These are phyloP conservation scores for Sarcophaga rosellei DNA, from an alignment of 2,888 invertebrate genomes.

Conservation along the genomic window DNA sequence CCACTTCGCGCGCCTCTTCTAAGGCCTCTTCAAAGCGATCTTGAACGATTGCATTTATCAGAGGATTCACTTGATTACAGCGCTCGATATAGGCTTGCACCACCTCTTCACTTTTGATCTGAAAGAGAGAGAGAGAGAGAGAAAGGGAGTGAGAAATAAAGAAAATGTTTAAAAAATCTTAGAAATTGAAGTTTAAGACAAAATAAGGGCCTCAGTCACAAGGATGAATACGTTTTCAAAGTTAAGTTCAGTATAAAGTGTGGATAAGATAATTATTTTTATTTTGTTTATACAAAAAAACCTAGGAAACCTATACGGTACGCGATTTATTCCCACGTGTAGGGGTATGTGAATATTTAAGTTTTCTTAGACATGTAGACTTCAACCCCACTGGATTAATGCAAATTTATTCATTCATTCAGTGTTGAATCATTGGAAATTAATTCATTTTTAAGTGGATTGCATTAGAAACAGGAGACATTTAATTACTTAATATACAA, in stretches of 20 bases:
- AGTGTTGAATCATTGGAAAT: background rate
- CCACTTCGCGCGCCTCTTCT: conserved; percentile 88
- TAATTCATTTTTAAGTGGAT: background rate
- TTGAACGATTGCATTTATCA: conserved; percentile 90
- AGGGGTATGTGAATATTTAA: background rate
- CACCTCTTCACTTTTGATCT: conserved; percentile 88
- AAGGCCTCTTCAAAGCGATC: conserved; percentile 89
- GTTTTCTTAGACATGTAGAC: background rate
- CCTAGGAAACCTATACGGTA: background rate
- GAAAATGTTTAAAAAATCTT: too few relatives aligned
- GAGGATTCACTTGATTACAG: conserved; percentile 89
- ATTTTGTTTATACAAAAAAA: too few relatives aligned
- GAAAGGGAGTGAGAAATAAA: background rate
- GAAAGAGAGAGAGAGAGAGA: conserved; percentile 71
- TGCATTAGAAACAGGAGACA: background rate
- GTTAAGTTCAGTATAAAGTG: too few relatives aligned
- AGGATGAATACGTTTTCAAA: too few relatives aligned
- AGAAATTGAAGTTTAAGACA: too few relatives aligned
- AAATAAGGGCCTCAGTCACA: too few relatives aligned
- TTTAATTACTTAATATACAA: too few relatives aligned
- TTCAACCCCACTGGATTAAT: background rate
- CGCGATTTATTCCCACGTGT: background rate
- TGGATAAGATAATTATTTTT: too few relatives aligned
- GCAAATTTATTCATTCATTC: background rate
- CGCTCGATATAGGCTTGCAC: conserved; percentile 88